Conservation (phyloP, 1,140 invertebrate species). For the Cecropterus lyciades region DNA sequence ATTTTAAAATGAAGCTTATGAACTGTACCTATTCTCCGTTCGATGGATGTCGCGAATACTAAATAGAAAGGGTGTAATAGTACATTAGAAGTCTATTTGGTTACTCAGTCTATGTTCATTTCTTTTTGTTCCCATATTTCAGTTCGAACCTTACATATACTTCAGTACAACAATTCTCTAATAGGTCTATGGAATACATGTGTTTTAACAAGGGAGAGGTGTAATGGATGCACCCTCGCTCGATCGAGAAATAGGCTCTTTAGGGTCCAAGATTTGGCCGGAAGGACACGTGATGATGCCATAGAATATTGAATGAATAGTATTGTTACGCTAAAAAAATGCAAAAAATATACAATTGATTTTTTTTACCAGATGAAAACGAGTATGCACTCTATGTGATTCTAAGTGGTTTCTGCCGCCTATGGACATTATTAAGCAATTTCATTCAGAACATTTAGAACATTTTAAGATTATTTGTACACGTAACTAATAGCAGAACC, state of each 20-base stretch:
- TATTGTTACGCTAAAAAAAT: slow-evolving; percentile 13
- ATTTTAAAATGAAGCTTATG: too few relatives aligned
- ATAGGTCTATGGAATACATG: slow-evolving; percentile 1
- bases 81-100: not conserved
- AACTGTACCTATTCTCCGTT: too few relatives aligned
- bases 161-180: not conserved
- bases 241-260: slow-evolving; percentile 70
- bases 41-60: too few relatives aligned
- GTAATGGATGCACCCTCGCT: slow-evolving; percentile 56
- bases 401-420: too few relatives aligned
- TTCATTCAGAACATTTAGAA: too few relatives aligned
- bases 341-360: too few relatives aligned
- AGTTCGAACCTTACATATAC: slow-evolving; percentile 8
- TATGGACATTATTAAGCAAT: too few relatives aligned
- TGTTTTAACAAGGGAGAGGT: slow-evolving; percentile 21
- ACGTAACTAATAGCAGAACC: too few relatives aligned
- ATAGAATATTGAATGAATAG: slow-evolving; percentile 49
- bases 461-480: too few relatives aligned
- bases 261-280: slow-evolving; percentile 64
- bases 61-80: too few relatives aligned
- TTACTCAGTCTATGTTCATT: not conserved
- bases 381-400: too few relatives aligned
- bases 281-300: slow-evolving; percentile 56
- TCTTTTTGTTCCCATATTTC: slow-evolving; percentile 5
- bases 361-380: too few relatives aligned